Conservation (phyloP, 2,113 vertebrate species). For the Seriola quinqueradiata region DNA sequence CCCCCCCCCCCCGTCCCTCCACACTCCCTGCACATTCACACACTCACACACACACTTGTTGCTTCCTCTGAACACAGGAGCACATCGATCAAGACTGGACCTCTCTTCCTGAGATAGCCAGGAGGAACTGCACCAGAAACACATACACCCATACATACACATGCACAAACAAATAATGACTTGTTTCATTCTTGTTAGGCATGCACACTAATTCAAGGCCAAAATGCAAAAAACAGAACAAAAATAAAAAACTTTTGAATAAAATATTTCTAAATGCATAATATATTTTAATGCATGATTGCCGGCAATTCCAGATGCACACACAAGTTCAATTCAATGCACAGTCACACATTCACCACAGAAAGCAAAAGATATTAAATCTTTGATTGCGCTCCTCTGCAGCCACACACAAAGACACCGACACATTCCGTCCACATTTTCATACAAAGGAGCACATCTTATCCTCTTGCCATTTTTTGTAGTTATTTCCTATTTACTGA, state of each 20-base stretch:
- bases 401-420: not conserved
- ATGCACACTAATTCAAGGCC: not conserved
- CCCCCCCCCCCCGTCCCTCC: constrained; percentile 62
- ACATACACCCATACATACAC: constrained; percentile 4
- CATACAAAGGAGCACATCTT: constrained; percentile 54
- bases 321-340: not conserved
- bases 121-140: constrained; percentile 42
- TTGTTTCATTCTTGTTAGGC: not conserved
- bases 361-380: not conserved
- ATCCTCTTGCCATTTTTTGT: constrained; percentile 83
- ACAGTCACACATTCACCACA: not conserved
- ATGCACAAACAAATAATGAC: constrained; percentile 3
- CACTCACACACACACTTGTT: constrained; percentile 75
- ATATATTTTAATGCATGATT: not conserved
- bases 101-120: constrained; percentile 85
- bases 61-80: constrained; percentile 89
- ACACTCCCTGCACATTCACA: constrained; percentile 48
- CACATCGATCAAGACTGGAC: constrained; percentile 91
- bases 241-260: no score
- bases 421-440: not conserved
- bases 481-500: constrained; percentile 86
- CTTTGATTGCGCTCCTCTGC: not conserved
- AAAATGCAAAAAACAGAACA: not conserved
- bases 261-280: not conserved
- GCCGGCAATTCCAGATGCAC: not conserved